Evolutionary conservation across 2,888 invertebrate species (phyloP), one percentile per base, ranked within the genome.

Genomic region (Biston stratarius): DNA sequence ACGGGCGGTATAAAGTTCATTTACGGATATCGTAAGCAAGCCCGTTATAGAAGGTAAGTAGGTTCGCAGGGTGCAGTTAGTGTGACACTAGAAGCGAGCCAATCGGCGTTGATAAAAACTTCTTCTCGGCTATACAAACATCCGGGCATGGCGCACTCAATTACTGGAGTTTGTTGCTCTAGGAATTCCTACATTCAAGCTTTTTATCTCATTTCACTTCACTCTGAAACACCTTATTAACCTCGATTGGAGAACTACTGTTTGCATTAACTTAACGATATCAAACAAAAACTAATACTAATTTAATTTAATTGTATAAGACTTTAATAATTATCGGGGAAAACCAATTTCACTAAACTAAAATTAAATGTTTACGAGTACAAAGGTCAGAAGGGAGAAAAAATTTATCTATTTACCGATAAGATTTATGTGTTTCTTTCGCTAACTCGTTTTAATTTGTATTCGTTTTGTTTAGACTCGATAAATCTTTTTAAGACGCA

Each of bases 51-150:
- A 81, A 76, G 60, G 69, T 77, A 76, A 75, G 70, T 72, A 75
- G 68, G 71, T 72, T 75, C 72, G 69, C 73, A 73, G 64, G 75
- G 75, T 82, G 83, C 82, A 87, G 87, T 85, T 85, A 86, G 79
- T 78, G 77, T 84, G 86, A 86, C 86, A 85, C 82, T 83, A 78
- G 79, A 75, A 81, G 81, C 75, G 79, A 80, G 82, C 84, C 87
- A 90, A 89, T 90, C 83, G 86, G 71, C 73, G 82, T 84, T 87
- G 89, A 91, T 90, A 90, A 90, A 90, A 91, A 88, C 82, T 90
- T 88, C 85, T 81, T 72, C 78, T 75, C 73, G 74, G 79, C 85
- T 88, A 81, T 82, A 86, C 89, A 91, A 91, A 90, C 90, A 90
- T 89, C 87, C 87, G 85, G 85, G 83, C 83, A 73, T 72, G 79